Evolutionary conservation across 2,797 vertebrate genomes (phyloP).

Genomic region (Anguilla megastoma): DNA sequence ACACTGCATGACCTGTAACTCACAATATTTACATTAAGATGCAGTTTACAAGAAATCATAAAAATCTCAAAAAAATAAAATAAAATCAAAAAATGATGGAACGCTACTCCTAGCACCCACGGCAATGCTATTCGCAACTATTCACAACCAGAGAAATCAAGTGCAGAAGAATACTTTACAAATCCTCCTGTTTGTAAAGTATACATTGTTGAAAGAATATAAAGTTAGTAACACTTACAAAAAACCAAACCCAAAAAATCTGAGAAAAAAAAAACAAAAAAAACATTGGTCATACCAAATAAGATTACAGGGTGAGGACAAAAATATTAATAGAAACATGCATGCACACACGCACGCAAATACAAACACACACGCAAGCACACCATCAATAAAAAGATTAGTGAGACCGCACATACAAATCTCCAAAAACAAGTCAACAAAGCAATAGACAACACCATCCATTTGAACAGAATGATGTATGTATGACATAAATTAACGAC

Average conservation of each 20-base stretch:
- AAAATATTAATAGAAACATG: conserved; percentile 45
- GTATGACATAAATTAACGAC: conserved; percentile 47
- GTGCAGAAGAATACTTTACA: conserved; percentile 84
- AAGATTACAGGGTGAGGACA: conserved; percentile 42
- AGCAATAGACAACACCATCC: conserved; percentile 59
- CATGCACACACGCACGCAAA: conserved; percentile 39
- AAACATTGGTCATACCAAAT: conserved; percentile 65
- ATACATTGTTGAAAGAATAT: conserved; percentile 78
- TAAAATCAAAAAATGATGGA: conserved; percentile 55
- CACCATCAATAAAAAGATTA: conserved; percentile 36
- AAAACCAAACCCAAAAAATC: conserved; percentile 60
- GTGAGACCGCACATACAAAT: conserved; percentile 45
- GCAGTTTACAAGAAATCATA: conserved; percentile 85
- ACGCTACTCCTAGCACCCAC: conserved; percentile 81
- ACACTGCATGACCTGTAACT: conserved; percentile 91
- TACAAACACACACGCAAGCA: conserved; percentile 45
- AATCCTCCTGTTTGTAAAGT: conserved; percentile 78
- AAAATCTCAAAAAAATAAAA: conserved; percentile 69
- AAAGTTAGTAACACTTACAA: conserved; percentile 67
- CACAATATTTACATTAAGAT: conserved; percentile 95
- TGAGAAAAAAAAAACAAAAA: conserved; percentile 56
- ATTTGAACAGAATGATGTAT: conserved; percentile 62
- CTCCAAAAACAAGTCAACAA: conserved; percentile 47
- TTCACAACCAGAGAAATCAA: conserved; percentile 74
- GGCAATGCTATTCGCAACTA: conserved; percentile 67